Evolutionary conservation across 2,797 vertebrate genomes (phyloP), one percentile per base, ranked within the genome.

Genomic region (Sebastolobus altivelis): DNA sequence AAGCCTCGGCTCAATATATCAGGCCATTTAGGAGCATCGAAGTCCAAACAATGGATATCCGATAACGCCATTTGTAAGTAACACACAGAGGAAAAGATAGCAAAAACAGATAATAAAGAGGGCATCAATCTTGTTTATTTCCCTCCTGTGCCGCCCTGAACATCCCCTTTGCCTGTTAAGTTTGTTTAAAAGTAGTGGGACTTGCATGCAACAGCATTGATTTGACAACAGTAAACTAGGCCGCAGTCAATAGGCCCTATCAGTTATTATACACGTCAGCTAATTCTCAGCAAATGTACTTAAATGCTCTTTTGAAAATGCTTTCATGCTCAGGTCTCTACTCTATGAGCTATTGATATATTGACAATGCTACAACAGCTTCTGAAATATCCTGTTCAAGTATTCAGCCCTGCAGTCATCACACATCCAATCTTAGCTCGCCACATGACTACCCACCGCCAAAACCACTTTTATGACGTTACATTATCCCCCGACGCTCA

Each of bases 31-130:
- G 95, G 88, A 89, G 89, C 94, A 90, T 95, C 88, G 82, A 94
- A 95, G 94, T 95, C 94, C 92, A 93, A 95, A 95, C 95, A 95
- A 96, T 95, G 90, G 95, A 96, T 96, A 94, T 95, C 94, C 94
- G 80, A 96, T 96, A 96, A 95, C 85, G 89, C 92, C 91, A 95
- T 94, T 95, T 95, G 94, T 96, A 96, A 96, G 94, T 95, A 96
- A 95, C 92, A 93, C 89, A 93, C 92, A 91, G 88, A 94, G 90
- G 92, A 92, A 94, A 95, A 95, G 94, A 95, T 92, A 86, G 92
- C 90, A 92, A 94, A 96, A 95, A 95, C 90, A 93, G 94, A 95
- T 95, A 95, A 95, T 96, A 96, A 96, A 96, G 95, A 94, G 93
- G 83, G 87, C 95, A 96, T 96, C 96, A 95, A 95, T 96, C 94